Conservation (phyloP, 1,140 invertebrate genomes). For the Cotesia glomerata region DNA sequence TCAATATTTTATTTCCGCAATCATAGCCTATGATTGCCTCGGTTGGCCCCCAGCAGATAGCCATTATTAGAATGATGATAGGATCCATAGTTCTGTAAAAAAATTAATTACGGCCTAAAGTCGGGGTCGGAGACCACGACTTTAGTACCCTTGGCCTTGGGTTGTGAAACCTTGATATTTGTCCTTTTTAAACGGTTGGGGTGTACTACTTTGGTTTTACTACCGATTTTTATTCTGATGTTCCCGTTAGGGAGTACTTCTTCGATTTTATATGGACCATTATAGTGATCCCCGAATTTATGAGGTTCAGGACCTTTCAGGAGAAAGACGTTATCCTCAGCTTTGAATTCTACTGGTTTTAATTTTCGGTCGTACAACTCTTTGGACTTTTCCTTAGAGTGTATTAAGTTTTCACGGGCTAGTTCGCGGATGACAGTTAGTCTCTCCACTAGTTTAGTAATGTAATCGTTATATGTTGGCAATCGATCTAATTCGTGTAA, state of each 20-base stretch:
- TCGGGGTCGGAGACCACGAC: too few relatives aligned
- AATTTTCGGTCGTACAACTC: not conserved
- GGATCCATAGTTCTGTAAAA: too few relatives aligned
- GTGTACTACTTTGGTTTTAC: not conserved
- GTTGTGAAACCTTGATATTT: too few relatives aligned
- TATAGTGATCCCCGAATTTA: slow-evolving; percentile 2
- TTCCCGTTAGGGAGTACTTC: not conserved
- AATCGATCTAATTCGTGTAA: not conserved
- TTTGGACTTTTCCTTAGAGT: not conserved
- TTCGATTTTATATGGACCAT: slow-evolving; percentile 7
- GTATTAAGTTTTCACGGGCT: slow-evolving; percentile 9
- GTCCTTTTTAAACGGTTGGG: not conserved
- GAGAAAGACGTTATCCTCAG: not conserved
- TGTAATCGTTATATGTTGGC: slow-evolving; percentile 9
- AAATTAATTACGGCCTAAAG: too few relatives aligned
- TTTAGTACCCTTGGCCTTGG: too few relatives aligned
- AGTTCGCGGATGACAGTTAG: not conserved
- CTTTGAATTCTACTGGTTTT: not conserved
- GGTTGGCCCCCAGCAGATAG: too few relatives aligned
- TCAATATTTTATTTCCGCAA: too few relatives aligned
- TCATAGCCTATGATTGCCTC: too few relatives aligned
- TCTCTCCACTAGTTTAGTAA: not conserved
- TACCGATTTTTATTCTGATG: not conserved
- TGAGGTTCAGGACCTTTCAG: too few relatives aligned
- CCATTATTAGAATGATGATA: too few relatives aligned